A percentile compares a stretch with the other conserved stretches of the same genome.
Evolutionary conservation across 1,140 invertebrate species (phyloP).

Genomic region (Bombus waltoni): DNA sequence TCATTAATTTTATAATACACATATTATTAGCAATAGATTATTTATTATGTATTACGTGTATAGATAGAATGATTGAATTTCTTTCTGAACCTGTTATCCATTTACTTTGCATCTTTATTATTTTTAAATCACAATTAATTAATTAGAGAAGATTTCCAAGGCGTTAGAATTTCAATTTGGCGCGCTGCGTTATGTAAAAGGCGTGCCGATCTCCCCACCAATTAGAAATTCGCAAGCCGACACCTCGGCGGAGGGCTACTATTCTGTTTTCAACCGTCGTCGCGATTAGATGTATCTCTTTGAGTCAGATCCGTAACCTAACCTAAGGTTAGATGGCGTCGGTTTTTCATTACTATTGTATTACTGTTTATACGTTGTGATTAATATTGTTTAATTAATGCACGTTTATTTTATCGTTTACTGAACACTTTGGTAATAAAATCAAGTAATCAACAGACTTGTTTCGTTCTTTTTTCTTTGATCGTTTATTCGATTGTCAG

Average conservation of each 20-base stretch:
- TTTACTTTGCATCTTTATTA: neutral
- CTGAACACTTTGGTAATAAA: neutral
- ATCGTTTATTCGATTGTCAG: neutral
- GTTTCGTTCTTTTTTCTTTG: neutral
- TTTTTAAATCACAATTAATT: neutral
- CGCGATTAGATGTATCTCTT: neutral
- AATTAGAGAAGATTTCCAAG: neutral
- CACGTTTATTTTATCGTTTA: neutral
- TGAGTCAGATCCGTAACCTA: no score
- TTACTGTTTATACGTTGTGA: neutral
- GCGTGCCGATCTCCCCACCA: neutral
- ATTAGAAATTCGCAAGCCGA: neutral
- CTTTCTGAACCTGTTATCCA: neutral
- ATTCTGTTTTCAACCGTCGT: neutral
- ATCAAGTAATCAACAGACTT: neutral
- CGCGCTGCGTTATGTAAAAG: neutral
- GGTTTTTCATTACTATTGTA: neutral
- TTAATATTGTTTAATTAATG: neutral
- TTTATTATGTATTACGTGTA: neutral
- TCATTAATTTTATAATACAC: neutral
- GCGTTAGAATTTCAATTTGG: neutral
- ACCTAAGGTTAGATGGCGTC: neutral
- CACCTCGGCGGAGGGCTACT: no score
- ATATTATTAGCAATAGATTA: neutral
- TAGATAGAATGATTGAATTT: neutral